These are phyloP conservation scores for Elysia crispata DNA, from an alignment of 2,888 invertebrate species.

Conservation along the genomic window DNA sequence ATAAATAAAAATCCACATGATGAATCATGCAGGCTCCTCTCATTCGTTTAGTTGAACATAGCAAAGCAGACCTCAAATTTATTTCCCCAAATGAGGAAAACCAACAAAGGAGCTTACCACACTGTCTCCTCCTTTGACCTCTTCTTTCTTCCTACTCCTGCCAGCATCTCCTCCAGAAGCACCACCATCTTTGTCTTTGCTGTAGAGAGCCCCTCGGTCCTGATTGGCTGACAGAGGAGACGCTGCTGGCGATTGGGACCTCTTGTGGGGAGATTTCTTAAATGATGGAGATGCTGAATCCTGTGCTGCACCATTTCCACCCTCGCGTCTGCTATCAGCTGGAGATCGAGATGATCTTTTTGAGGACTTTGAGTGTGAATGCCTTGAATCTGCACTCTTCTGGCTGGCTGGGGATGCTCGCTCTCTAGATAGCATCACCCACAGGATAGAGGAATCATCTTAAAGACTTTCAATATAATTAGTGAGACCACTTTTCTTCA, in stretches of 20 bases:
- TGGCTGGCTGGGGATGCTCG: conserved; percentile 24
- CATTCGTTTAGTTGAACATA: too few relatives aligned
- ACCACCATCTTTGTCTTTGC: too few relatives aligned
- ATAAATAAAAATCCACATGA: too few relatives aligned
- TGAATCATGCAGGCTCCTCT: too few relatives aligned
- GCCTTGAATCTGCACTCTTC: conserved; percentile 32
- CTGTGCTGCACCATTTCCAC: neutral
- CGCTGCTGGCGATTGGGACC: conserved; percentile 37
- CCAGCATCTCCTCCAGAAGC: neutral
- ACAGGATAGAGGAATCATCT: too few relatives aligned
- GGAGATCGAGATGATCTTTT: conserved; percentile 33
- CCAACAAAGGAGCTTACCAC: neutral
- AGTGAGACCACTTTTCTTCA: too few relatives aligned
- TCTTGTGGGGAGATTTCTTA: neutral
- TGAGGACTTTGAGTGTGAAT: conserved; percentile 38
- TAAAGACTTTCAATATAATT: too few relatives aligned
- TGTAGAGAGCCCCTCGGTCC: too few relatives aligned
- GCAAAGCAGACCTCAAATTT: too few relatives aligned
- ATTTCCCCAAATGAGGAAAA: neutral
- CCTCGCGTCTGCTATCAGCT: too few relatives aligned
- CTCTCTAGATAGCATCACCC: conserved; percentile 17
- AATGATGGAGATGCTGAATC: conserved; percentile 17
- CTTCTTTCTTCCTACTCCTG: conserved; percentile 11
- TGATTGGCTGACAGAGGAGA: neutral
- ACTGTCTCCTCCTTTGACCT: neutral